Base-by-base conservation (phyloP, 1,140 invertebrate species). In the Meteorus sp. region DNA sequence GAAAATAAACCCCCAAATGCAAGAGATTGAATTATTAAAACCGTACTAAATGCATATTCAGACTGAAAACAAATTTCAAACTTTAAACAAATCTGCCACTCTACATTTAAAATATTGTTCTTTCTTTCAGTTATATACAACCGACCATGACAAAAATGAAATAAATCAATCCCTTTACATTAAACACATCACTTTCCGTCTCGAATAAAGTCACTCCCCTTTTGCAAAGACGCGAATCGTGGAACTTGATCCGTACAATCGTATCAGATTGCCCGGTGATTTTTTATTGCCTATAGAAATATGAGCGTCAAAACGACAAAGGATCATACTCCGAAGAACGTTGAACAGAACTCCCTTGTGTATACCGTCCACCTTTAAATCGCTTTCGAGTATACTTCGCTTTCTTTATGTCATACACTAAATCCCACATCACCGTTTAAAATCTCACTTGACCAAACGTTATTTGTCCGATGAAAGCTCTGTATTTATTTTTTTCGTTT, bases 231-330 rank as follows among this genome's bases (percentile, higher is more conserved):
- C 29, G 35, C 8, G 50, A 52, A 11, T 52, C 13, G 17, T 20
- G 56, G 52, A 59, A 59, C 37, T 52, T 17, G 48, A 59, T 45
- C 48, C n/a, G n/a, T 33, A 31, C 25, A 52, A 52, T 52, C 25
- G n/a, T 13, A 59, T 59, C 56, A 37, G 47, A 51, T 58, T 58
- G 50, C 56, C 25, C 47, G 25, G 25, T 51, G 47, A 51, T 58
- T 57, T 33, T 57, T 59, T 59, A 59, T 52, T 52, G 56, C 56
- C 47, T 52, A 23, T 44, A 51, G 56, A 59, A 59, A 59, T 52
- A 59, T 59, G 48, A 59, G 56, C n/a, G n/a, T 29, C 15, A n/a
- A 22, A 15, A 22, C 55, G 56, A 57, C 56, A 57, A 59, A 59
- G 35, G 48, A 50, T 29, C 17, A 8, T 29, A 19, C 39, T 59